A percentile compares a stretch with the other conserved stretches of the same genome.
Evolutionary conservation across 2,888 invertebrate genomes (phyloP).

Genomic region (Apodemia duryi): DNA sequence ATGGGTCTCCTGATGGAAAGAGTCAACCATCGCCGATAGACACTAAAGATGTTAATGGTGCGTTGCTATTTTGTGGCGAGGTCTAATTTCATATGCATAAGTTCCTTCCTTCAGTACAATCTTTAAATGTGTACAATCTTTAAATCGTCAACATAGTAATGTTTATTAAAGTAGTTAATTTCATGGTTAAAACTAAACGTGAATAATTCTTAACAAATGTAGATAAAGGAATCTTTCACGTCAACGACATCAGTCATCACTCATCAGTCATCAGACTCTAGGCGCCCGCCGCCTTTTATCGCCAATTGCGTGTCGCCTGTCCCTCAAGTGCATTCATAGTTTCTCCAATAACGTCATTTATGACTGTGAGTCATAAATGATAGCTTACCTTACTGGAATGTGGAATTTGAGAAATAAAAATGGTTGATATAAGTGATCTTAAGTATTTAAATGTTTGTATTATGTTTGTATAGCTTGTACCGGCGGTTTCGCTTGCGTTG

Average conservation of each 20-base stretch:
- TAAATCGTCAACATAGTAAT: too few species aligned
- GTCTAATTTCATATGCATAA: too few species aligned
- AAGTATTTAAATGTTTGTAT: not conserved
- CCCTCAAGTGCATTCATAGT: conserved; percentile 8
- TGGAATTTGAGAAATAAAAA: conserved; percentile 5
- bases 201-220: not conserved
- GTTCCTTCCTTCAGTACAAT: too few species aligned
- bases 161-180: too few species aligned
- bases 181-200: too few species aligned
- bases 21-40: too few species aligned
- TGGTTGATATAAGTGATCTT: not conserved
- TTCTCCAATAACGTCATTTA: conserved; percentile 6
- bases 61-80: too few species aligned
- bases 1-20: too few species aligned
- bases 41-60: too few species aligned
- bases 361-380: not conserved
- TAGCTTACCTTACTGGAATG: not conserved
- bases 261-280: not conserved
- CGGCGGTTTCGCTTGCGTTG: too few species aligned
- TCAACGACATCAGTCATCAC: not conserved
- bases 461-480: not conserved
- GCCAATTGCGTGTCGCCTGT: conserved; percentile 8
- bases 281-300: conserved; percentile 13
- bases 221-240: not conserved
- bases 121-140: too few species aligned